A percentile compares a stretch with the other conserved stretches of the same genome.
phyloP scores from a whole-genome alignment of 2,888 invertebrate species.

The Oligia strigilis region DNA sequence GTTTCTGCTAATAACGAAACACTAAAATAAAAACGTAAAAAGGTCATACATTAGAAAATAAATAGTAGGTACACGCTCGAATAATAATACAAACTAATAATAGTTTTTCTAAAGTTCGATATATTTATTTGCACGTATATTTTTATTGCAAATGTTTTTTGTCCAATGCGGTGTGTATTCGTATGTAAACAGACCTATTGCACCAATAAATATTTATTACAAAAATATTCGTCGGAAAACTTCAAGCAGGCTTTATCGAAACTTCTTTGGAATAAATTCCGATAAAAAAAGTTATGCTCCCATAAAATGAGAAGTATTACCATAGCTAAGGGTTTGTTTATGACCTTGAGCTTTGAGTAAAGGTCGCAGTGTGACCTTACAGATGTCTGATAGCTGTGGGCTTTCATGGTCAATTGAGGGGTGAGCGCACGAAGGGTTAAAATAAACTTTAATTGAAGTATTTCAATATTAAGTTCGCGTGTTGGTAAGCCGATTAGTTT shows the following conservation, averaged over 20 bases:
- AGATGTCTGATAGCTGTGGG: conserved; percentile 48
- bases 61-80: too few relatives aligned
- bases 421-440: conserved; percentile 42
- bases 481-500: conserved; percentile 11
- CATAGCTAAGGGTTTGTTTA: conserved; percentile 35
- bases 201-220: conserved; percentile 3
- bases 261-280: conserved; percentile 20
- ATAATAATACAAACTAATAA: too few relatives aligned
- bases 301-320: conserved; percentile 12
- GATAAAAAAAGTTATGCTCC: conserved; percentile 23
- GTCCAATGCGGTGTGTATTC: neutral
- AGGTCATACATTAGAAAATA: too few relatives aligned
- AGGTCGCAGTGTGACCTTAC: conserved; percentile 64
- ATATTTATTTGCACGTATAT: neutral
- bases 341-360: conserved; percentile 47
- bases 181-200: neutral
- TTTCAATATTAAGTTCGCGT: conserved; percentile 40
- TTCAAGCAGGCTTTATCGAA: conserved; percentile 4
- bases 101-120: neutral
- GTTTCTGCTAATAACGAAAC: too few relatives aligned
- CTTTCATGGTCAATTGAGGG: conserved; percentile 43
- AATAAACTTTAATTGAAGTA: conserved; percentile 6
- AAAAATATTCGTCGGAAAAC: conserved; percentile 11
- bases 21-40: too few relatives aligned
- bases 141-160: neutral